phyloP scores from a whole-genome alignment of 2,113 vertebrate species.

The Sakesphorus luctuosus region DNA sequence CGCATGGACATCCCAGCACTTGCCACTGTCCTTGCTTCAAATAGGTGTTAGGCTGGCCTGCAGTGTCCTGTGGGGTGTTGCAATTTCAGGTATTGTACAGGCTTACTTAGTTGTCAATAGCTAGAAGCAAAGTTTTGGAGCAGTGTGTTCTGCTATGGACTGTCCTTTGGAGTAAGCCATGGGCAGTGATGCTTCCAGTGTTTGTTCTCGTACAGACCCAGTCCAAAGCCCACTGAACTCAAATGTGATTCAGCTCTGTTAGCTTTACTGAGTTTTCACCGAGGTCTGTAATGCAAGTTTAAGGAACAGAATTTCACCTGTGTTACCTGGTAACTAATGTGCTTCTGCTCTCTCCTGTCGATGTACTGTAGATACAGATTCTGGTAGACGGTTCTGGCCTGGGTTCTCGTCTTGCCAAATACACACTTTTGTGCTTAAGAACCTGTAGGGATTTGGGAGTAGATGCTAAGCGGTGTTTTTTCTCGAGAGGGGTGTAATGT shows the following conservation, averaged over 20 bases:
- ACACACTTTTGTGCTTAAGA: not conserved
- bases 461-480: not conserved
- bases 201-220: not conserved
- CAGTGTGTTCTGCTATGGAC: not conserved
- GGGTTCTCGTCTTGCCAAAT: not conserved
- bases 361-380: not conserved
- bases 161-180: accelerated
- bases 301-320: not conserved
- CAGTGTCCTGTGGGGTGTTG: not conserved
- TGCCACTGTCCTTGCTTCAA: not conserved
- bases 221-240: not conserved
- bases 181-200: accelerated
- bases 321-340: not conserved
- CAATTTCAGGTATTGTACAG: not conserved
- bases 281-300: not conserved
- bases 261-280: not conserved
- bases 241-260: not conserved
- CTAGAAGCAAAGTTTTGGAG: not conserved
- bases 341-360: not conserved
- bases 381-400: not conserved
- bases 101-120: not conserved
- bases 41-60: not conserved
- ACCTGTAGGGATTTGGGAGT: not conserved
- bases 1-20: not conserved
- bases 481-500: not conserved